These are phyloP conservation scores for Arenaria interpres DNA, from an alignment of 2,113 vertebrate species.

Conservation along the genomic window DNA sequence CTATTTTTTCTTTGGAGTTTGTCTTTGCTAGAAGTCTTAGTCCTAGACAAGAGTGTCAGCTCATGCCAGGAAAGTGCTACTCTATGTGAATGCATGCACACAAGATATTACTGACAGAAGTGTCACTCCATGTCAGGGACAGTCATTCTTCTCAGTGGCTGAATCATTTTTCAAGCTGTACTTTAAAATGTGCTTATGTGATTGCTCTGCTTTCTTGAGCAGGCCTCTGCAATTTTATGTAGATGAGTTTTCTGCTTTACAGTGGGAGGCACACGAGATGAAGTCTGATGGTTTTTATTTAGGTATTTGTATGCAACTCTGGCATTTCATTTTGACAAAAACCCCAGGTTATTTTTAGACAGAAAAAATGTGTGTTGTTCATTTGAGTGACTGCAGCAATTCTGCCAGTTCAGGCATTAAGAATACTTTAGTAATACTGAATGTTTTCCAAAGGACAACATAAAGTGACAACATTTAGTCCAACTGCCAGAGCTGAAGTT, in stretches of 20 bases:
- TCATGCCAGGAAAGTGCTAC: background rate
- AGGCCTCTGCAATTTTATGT: slow-evolving; percentile 39
- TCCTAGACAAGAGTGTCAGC: background rate
- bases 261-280: background rate
- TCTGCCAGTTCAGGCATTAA: slow-evolving; percentile 38
- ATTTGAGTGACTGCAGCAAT: slow-evolving; percentile 18
- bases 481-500: background rate
- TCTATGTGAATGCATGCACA: background rate
- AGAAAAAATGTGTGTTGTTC: slow-evolving; percentile 20
- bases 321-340: background rate
- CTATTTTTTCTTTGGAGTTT: background rate
- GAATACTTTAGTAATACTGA: background rate
- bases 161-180: slow-evolving; percentile 11
- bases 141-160: background rate
- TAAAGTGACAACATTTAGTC: background rate
- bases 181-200: background rate
- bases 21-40: background rate
- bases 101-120: background rate
- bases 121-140: background rate
- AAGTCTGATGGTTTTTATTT: slow-evolving; percentile 36
- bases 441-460: slow-evolving; percentile 1
- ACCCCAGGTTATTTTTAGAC: background rate
- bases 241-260: slow-evolving; percentile 12
- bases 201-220: slow-evolving; percentile 24
- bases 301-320: slow-evolving; percentile 12